These are phyloP conservation scores for Anneissia japonica DNA, from an alignment of 35 echinoderm and acorn worm genomes.

Conservation along the genomic window DNA sequence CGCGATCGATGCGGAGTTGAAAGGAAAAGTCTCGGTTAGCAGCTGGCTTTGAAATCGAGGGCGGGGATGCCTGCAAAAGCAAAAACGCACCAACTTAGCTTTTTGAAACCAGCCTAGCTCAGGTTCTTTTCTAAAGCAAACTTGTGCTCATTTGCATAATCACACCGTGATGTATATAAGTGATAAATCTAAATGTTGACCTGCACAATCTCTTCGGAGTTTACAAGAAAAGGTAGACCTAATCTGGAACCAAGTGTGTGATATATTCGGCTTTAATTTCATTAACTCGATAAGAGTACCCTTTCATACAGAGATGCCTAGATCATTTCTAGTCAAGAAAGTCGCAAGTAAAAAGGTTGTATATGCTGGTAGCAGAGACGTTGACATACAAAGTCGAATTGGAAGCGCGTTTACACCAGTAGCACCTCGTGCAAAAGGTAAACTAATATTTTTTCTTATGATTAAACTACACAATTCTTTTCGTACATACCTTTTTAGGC, in stretches of 20 bases:
- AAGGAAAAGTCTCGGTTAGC: background rate
- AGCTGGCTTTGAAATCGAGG: background rate
- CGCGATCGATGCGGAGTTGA: background rate
- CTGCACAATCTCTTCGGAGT: background rate
- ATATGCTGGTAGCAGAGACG: background rate
- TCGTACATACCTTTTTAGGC: too few species aligned
- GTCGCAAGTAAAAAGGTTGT: background rate
- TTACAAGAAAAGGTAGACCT: background rate
- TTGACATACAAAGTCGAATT: background rate
- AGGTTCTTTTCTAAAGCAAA: background rate
- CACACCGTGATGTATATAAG: background rate
- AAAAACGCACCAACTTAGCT: background rate
- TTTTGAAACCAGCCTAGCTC: background rate
- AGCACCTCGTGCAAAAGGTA: background rate
- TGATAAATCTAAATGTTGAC: background rate
- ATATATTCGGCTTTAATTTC: background rate
- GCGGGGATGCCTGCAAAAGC: background rate
- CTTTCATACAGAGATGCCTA: background rate
- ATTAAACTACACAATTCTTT: too few species aligned
- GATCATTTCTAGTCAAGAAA: background rate
- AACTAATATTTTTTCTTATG: too few species aligned
- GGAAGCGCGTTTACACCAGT: background rate
- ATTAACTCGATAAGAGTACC: too few species aligned
- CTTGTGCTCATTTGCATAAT: background rate
- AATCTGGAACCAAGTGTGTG: background rate